phyloP scores from a whole-genome alignment of 2,113 vertebrate genomes.

The Burhinus bistriatus region DNA sequence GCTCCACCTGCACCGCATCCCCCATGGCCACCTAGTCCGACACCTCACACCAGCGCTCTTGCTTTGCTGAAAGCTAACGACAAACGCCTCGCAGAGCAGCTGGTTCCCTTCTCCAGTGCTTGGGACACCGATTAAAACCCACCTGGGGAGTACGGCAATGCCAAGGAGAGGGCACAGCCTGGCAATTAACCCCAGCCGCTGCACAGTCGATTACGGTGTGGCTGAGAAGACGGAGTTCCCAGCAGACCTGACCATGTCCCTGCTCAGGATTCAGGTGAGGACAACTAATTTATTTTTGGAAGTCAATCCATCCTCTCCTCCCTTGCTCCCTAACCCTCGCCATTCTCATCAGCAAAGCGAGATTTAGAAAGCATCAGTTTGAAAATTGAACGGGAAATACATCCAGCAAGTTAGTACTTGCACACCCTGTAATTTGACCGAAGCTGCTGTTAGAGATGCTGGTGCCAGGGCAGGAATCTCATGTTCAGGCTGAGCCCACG shows the following conservation, averaged over 20 bases:
- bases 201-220: fast-evolving
- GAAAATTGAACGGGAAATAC: constrained; percentile 37
- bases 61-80: fast-evolving
- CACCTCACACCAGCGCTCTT: fast-evolving
- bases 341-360: neutral
- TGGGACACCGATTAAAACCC: neutral
- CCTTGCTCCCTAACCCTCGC: neutral
- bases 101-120: neutral
- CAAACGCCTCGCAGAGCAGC: fast-evolving
- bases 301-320: neutral
- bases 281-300: neutral
- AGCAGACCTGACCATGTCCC: neutral
- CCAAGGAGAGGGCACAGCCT: neutral
- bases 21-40: fast-evolving
- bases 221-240: neutral
- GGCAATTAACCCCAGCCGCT: neutral
- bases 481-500: neutral
- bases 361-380: constrained; percentile 17
- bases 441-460: constrained; percentile 27
- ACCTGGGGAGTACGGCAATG: fast-evolving
- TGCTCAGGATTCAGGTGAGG: neutral
- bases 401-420: neutral
- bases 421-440: neutral
- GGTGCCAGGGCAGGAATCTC: constrained; percentile 24
- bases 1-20: neutral